These are phyloP conservation scores for Temnopleurus reevesii DNA, from an alignment of 53 echinoderm and acorn worm genomes.

Conservation along the genomic window DNA sequence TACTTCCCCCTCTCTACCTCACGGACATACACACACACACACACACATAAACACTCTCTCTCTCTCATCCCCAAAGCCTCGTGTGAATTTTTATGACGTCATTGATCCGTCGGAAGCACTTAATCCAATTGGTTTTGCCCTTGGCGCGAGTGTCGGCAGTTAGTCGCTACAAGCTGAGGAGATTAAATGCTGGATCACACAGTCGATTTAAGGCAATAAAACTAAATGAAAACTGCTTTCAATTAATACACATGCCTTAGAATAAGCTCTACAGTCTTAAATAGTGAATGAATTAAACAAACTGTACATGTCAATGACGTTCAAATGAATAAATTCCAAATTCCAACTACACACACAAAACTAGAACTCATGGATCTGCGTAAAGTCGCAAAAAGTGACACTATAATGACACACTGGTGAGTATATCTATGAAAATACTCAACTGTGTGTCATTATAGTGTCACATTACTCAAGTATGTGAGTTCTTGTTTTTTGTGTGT, in stretches of 20 bases:
- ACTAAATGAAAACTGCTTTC: slow-evolving; percentile 9
- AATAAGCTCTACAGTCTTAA: background rate
- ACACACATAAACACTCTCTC: too few relatives aligned
- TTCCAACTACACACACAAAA: too few relatives aligned
- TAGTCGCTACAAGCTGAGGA: background rate
- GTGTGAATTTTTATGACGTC: slow-evolving; percentile 4
- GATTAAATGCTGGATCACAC: background rate
- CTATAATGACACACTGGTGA: too few relatives aligned
- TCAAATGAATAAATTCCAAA: too few relatives aligned
- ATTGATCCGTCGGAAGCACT: background rate
- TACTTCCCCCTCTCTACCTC: background rate
- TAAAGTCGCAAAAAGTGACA: too few relatives aligned
- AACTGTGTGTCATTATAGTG: too few relatives aligned
- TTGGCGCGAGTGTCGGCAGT: background rate
- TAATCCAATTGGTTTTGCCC: slow-evolving; percentile 3
- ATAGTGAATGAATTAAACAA: slow-evolving; percentile 14
- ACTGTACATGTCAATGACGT: too few relatives aligned
- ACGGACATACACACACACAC: too few relatives aligned
- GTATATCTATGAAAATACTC: too few relatives aligned
- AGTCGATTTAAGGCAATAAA: background rate
- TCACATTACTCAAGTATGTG: too few relatives aligned
- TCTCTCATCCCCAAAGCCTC: background rate
- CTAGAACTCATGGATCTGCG: too few relatives aligned
- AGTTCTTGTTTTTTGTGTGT: too few relatives aligned
- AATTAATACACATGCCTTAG: background rate